Conservation (phyloP, 2,113 vertebrate species). For the Prietella phreatophila region DNA sequence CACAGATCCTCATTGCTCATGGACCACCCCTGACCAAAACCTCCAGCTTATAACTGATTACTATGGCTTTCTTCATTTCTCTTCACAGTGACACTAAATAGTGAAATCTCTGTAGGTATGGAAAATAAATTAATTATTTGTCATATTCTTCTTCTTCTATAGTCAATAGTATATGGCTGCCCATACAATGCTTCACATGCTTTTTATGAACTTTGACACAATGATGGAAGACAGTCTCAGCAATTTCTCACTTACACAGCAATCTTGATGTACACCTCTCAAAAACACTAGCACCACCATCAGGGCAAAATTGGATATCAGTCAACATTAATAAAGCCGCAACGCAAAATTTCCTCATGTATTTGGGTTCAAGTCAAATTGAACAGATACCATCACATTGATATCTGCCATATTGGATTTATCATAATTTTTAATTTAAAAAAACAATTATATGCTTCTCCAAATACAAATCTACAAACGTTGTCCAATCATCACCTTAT, state of each 20-base stretch:
- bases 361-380: not conserved
- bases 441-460: not conserved
- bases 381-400: not conserved
- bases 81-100: not conserved
- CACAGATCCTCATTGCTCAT: not conserved
- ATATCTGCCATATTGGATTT: not conserved
- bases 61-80: not conserved
- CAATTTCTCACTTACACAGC: not conserved
- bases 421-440: not conserved
- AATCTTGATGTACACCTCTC: not conserved
- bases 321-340: not conserved
- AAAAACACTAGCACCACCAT: not conserved
- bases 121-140: not conserved
- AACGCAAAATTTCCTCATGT: not conserved
- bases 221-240: not conserved
- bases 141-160: not conserved
- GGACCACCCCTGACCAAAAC: conserved; percentile 20
- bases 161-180: not conserved
- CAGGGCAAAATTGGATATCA: not conserved
- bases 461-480: not conserved
- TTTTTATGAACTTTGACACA: not conserved
- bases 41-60: not conserved
- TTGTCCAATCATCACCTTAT: not conserved
- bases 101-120: not conserved
- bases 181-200: not conserved